Percentiles rank a stretch among this genome's conserved stretches.
These are phyloP conservation scores for Piaya cayana DNA, from an alignment of 2,113 vertebrate genomes.

Conservation along the genomic window DNA sequence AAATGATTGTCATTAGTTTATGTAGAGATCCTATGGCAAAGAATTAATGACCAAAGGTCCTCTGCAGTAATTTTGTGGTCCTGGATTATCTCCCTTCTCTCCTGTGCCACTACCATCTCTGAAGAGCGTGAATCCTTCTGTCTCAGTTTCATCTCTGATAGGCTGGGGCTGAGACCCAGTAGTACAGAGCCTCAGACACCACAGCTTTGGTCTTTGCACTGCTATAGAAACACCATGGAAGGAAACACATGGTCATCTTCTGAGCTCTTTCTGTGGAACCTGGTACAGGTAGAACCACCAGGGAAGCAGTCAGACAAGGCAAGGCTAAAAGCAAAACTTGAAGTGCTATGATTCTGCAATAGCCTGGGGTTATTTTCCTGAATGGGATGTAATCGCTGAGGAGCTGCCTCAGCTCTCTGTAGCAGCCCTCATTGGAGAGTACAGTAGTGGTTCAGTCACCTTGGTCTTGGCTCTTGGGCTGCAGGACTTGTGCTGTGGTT, in stretches of 20 bases:
- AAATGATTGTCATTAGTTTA: background rate
- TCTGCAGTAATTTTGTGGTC: background rate
- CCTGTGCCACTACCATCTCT: fast-evolving
- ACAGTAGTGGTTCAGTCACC: background rate
- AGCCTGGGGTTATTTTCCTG: background rate
- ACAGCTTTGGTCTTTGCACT: background rate
- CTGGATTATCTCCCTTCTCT: background rate
- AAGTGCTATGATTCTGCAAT: background rate
- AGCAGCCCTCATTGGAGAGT: background rate
- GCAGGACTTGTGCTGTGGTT: background rate
- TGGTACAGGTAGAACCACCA: background rate
- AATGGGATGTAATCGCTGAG: background rate
- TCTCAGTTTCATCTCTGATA: background rate
- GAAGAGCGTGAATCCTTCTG: background rate
- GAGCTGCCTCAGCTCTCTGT: background rate
- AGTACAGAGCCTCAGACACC: background rate
- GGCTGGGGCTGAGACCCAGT: background rate
- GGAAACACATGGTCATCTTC: fast-evolving
- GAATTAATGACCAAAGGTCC: background rate
- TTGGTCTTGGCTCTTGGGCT: background rate
- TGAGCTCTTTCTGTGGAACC: fast-evolving
- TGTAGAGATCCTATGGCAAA: background rate
- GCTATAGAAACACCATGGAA: background rate
- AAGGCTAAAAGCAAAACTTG: background rate
- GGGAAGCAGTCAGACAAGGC: background rate